Conservation (phyloP, 30 jellyfish, hydroid and myxozoan genomes). For the Turritopsis dohrnii region DNA sequence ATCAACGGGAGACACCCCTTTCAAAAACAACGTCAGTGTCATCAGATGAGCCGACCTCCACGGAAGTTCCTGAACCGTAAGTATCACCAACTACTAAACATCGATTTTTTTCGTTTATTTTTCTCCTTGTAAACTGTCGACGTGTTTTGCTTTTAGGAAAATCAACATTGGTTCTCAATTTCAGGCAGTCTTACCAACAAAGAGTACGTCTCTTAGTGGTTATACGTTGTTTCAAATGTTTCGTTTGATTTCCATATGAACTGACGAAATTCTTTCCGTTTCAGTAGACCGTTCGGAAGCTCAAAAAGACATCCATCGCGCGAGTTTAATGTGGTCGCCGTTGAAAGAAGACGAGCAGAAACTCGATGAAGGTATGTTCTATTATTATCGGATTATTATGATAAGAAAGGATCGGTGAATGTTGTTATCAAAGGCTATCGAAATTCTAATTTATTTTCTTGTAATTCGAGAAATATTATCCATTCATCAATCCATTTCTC, state of each 20-base stretch:
- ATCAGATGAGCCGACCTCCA: slow-evolving; percentile 36
- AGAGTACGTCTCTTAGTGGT: slow-evolving; percentile 39
- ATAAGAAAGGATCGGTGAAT: no score
- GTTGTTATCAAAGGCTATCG: no score
- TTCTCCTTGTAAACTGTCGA: neutral
- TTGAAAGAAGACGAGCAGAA: slow-evolving; percentile 78
- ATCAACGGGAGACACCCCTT: slow-evolving; percentile 27
- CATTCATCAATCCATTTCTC: neutral
- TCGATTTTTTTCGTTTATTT: neutral
- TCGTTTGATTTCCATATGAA: no score
- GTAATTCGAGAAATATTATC: neutral
- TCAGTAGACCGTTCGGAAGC: slow-evolving; percentile 47
- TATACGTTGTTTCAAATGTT: no score
- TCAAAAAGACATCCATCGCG: slow-evolving; percentile 83
- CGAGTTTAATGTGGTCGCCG: slow-evolving; percentile 97
- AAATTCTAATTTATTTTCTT: neutral
- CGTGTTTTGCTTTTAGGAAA: slow-evolving; percentile 47
- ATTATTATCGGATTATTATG: no score
- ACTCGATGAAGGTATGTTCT: slow-evolving; percentile 72
- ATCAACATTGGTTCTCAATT: slow-evolving; percentile 88
- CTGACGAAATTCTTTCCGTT: neutral
- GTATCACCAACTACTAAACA: slow-evolving; percentile 3
- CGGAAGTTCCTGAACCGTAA: slow-evolving; percentile 87
- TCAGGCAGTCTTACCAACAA: slow-evolving; percentile 68
- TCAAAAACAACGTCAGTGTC: slow-evolving; percentile 7